Evolutionary conservation across 2,113 vertebrate species (phyloP).

Genomic region (Lucifuga dentata): DNA sequence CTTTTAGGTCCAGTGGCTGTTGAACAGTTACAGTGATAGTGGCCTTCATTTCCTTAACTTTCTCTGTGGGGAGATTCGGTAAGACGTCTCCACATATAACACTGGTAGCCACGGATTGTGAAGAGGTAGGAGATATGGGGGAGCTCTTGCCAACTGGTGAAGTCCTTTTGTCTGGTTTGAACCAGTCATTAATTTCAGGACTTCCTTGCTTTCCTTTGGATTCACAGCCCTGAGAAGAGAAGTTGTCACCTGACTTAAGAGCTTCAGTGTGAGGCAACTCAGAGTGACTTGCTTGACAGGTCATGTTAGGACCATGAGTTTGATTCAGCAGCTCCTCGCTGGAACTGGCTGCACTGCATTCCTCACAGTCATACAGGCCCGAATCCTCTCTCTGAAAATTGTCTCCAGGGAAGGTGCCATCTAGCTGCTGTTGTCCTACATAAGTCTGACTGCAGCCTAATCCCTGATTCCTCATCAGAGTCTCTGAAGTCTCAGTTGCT

Average conservation of each 20-base stretch:
- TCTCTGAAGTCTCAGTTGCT: conserved; percentile 32
- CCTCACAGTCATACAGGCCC: conserved; percentile 90
- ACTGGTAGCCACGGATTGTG: conserved; percentile 74
- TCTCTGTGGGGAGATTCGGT: conserved; percentile 61
- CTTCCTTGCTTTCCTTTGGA: conserved; percentile 63
- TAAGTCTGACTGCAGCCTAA: conserved; percentile 42
- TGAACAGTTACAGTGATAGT: conserved; percentile 95
- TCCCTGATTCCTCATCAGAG: conserved; percentile 29
- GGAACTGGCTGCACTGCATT: conserved; percentile 87
- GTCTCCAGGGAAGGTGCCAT: conserved; percentile 62
- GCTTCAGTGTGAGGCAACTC: conserved; percentile 61
- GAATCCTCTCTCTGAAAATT: conserved; percentile 83
- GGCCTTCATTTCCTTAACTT: conserved; percentile 88
- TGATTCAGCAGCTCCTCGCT: conserved; percentile 86
- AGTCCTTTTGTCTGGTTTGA: conserved; percentile 87
- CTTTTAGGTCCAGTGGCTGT: conserved; percentile 92
- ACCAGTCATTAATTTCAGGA: conserved; percentile 77
- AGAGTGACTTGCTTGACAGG: conserved; percentile 53
- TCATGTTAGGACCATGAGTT: conserved; percentile 78
- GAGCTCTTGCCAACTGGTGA: conserved; percentile 95
- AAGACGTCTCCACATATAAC: conserved; percentile 62
- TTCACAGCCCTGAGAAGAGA: conserved; percentile 83
- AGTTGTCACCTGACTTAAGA: conserved; percentile 72
- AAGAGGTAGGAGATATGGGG: conserved; percentile 81
- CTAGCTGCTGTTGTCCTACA: conserved; percentile 48